Base-by-base conservation (phyloP, 2,888 invertebrate genomes). In the Lepetodrilus schrolli region DNA sequence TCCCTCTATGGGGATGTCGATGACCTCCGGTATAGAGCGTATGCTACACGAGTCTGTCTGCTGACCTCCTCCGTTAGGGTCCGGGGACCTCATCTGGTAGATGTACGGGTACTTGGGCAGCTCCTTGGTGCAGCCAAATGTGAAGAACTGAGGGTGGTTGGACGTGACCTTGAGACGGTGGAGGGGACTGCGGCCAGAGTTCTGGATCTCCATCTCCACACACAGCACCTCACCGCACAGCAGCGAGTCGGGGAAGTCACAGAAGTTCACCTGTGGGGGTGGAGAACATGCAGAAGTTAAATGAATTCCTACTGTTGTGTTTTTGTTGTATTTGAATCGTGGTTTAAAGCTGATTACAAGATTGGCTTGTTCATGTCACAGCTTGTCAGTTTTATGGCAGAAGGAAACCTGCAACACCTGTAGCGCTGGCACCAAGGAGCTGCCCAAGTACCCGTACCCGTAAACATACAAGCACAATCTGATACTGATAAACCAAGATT, bases 221-320 rank as follows among this genome's bases (percentile, higher is more conserved):
- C 92, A 92, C 82, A 94, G 93, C 80, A 96, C 92, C 91, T 96
- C 95, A 3, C 95, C 95, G 84, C 94, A 93, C 69, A 95, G 91
- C 88, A 95, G 93, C 72, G 94, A 93, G 0, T 92, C 90, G 69
- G 92, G 93, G 49, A 94, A 92, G 87, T 94, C 94, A 30, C 93
- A 93, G 87, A 95, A 94, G 2, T 93, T 93, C 82, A 95, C 94
- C 94, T 95, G 87, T 50, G 80, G n/a, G n/a, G n/a, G n/a, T n/a
- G n/a, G n/a, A n/a, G n/a, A n/a, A n/a, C n/a, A n/a, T n/a, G n/a
- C n/a, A n/a, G n/a, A n/a, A n/a, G n/a, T n/a, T n/a, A n/a, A n/a
- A n/a, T n/a, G n/a, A n/a, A n/a, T n/a, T n/a, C n/a, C n/a, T n/a
- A n/a, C n/a, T n/a, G n/a, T n/a, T n/a, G n/a, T n/a, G n/a, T n/a